phyloP scores from a whole-genome alignment of 2,797 vertebrate species.

The Anguilla marmorata region DNA sequence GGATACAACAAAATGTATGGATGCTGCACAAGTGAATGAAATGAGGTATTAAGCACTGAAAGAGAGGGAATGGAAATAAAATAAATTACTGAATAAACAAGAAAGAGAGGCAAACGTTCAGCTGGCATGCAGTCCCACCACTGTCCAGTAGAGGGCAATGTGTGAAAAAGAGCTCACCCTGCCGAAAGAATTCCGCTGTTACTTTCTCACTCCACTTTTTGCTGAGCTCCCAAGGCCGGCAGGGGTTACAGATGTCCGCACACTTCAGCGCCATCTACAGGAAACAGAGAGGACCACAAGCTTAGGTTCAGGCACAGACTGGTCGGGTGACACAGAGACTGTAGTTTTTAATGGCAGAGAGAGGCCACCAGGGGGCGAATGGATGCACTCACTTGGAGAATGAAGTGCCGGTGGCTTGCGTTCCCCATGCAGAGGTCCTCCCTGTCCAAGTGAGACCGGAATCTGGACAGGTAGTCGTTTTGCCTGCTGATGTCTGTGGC shows the following conservation, averaged over 20 bases:
- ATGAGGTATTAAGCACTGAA: neutral
- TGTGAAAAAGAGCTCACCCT: conserved; percentile 59
- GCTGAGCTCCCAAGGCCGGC: conserved; percentile 80
- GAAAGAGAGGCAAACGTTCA: no score
- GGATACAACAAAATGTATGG: neutral
- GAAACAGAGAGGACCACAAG: neutral
- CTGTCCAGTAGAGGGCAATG: neutral
- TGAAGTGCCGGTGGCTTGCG: conserved; percentile 72
- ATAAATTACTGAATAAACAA: neutral
- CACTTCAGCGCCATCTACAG: conserved; percentile 83
- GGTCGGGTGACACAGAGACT: no score
- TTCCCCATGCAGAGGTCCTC: conserved; percentile 74
- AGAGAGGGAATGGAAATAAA: neutral
- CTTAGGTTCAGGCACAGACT: neutral
- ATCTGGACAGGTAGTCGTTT: conserved; percentile 78
- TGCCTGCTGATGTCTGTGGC: conserved; percentile 84
- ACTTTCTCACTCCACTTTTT: conserved; percentile 85
- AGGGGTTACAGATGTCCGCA: conserved; percentile 83
- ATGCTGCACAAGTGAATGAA: neutral
- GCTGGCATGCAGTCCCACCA: neutral
- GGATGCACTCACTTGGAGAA: conserved; percentile 72
- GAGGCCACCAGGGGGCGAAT: neutral
- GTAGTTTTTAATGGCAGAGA: neutral
- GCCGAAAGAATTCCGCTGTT: conserved; percentile 82
- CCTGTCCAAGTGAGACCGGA: conserved; percentile 75